Percentiles rank a stretch among this genome's conserved stretches.
These are phyloP conservation scores for Corapipo altera DNA, from an alignment of 2,113 vertebrate genomes.

Conservation along the genomic window DNA sequence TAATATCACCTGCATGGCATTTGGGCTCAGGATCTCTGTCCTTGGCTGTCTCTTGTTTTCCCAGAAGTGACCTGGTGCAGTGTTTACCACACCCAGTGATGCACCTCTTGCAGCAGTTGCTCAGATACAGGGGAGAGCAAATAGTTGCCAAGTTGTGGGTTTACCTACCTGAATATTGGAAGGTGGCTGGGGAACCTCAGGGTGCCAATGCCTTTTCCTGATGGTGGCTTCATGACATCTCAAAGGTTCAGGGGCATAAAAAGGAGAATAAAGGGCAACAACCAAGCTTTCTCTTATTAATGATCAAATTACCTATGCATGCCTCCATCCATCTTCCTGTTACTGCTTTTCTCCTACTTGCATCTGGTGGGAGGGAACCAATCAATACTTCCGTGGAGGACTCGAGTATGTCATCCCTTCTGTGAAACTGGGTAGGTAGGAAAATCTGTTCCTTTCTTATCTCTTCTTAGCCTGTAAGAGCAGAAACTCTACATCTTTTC, in stretches of 20 bases:
- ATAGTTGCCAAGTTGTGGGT: too few species aligned
- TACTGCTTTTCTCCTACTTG: neutral
- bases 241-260: neutral
- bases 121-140: neutral
- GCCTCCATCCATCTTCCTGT: neutral
- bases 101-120: neutral
- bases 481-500: neutral
- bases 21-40: neutral
- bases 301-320: neutral
- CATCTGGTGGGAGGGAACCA: neutral
- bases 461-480: neutral
- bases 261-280: neutral
- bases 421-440: neutral
- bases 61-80: neutral
- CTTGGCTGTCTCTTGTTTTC: neutral
- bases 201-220: neutral
- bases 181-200: neutral
- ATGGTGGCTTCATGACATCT: neutral
- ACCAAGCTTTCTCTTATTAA: neutral
- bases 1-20: neutral
- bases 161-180: neutral
- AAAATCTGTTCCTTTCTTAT: neutral
- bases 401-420: neutral
- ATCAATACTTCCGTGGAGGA: neutral
- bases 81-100: rapidly evolving